These are phyloP conservation scores for Cremastinae sp. DNA, from an alignment of 2,888 invertebrate genomes.

Conservation along the genomic window DNA sequence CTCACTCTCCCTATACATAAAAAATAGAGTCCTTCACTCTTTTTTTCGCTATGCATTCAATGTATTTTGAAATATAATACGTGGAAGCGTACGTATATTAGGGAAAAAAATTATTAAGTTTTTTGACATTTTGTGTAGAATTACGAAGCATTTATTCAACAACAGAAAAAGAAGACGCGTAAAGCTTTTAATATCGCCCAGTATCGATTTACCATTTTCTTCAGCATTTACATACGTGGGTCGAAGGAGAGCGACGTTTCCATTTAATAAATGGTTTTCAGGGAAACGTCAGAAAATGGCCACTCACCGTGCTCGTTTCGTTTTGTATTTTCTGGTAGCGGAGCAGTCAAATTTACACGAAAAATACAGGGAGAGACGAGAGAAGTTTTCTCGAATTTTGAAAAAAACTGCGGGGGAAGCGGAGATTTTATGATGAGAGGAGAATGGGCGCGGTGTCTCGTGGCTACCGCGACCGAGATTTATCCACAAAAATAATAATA, in stretches of 20 bases:
- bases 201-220: slow-evolving; percentile 69
- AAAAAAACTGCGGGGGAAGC: slow-evolving; percentile 22
- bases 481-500: slow-evolving; percentile 73
- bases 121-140: not conserved
- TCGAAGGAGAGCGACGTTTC: not conserved
- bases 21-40: too few relatives aligned
- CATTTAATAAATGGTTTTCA: slow-evolving; percentile 2
- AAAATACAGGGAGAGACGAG: slow-evolving; percentile 15
- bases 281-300: not conserved
- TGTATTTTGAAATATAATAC: too few relatives aligned
- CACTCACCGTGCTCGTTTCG: not conserved
- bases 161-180: not conserved
- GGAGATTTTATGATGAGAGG: slow-evolving; percentile 18
- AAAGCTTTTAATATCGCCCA: slow-evolving; percentile 70
- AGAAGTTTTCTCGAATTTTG: slow-evolving; percentile 31
- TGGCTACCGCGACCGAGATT: slow-evolving; percentile 74
- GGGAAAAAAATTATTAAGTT: too few relatives aligned
- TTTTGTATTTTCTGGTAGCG: slow-evolving; percentile 35
- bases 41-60: too few relatives aligned
- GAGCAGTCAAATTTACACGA: slow-evolving; percentile 42
- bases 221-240: not conserved
- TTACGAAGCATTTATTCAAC: not conserved
- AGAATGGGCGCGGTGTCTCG: slow-evolving; percentile 50
- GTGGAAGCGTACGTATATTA: too few relatives aligned
- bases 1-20: too few relatives aligned